Conservation (phyloP, 2,888 invertebrate genomes). For the Carpatolechia fugitivella region DNA sequence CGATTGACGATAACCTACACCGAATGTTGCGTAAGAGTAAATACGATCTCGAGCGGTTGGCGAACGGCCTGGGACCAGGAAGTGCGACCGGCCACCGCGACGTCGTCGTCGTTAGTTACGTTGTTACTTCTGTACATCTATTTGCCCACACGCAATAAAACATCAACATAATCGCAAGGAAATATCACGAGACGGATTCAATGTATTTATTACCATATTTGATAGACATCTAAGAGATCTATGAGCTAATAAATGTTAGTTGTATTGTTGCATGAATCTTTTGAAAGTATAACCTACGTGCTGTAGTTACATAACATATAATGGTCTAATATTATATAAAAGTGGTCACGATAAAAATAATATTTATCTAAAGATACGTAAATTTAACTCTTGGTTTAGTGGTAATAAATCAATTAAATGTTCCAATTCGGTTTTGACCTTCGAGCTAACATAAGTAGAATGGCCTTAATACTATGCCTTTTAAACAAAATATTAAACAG, state of each 20-base stretch:
- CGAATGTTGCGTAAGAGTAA: background rate
- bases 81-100: background rate
- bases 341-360: no score
- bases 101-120: slow-evolving; percentile 3
- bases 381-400: no score
- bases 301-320: no score
- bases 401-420: no score
- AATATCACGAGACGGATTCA: background rate
- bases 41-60: background rate
- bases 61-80: background rate
- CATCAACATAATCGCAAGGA: background rate
- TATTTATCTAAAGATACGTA: no score
- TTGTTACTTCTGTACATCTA: background rate
- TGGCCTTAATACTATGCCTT: no score
- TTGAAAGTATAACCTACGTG: no score
- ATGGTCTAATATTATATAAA: no score
- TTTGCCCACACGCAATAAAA: background rate
- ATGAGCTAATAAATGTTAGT: no score
- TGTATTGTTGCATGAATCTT: background rate
- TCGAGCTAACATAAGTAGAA: no score
- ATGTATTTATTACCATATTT: background rate
- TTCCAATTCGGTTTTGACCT: no score
- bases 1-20: slow-evolving; percentile 7
- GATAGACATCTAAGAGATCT: background rate
- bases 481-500: background rate